Evolutionary conservation across 1,140 invertebrate genomes (phyloP).

Genomic region (Archivesica marissinica): DNA sequence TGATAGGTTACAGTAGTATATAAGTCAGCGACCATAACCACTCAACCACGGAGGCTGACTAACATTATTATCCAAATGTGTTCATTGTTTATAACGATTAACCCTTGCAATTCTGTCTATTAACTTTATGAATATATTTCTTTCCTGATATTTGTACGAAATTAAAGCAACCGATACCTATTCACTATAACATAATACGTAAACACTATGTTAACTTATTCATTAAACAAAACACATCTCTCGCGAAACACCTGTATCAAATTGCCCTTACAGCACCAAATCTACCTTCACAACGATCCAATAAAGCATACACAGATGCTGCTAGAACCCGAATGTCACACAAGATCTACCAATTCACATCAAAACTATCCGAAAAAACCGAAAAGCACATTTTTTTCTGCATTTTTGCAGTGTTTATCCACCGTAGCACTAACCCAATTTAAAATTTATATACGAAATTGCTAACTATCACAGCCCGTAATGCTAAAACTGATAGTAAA

Average conservation of each 20-base stretch:
- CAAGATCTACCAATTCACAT: not conserved
- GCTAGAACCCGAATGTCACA: not conserved
- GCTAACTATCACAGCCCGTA: not conserved
- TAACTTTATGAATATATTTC: too few species aligned
- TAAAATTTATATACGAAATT: slow-evolving; percentile 17
- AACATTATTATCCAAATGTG: too few species aligned
- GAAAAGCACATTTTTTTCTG: not conserved
- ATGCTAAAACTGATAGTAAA: slow-evolving; percentile 18
- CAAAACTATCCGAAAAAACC: not conserved
- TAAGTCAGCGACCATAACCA: too few species aligned
- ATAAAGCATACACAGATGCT: not conserved
- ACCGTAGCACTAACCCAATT: slow-evolving; percentile 6
- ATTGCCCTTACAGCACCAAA: not conserved
- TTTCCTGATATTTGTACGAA: too few species aligned
- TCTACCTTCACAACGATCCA: not conserved
- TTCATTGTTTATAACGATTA: too few species aligned
- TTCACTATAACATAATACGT: too few species aligned
- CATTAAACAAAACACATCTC: not conserved
- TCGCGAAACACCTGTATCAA: not conserved
- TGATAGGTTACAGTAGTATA: too few species aligned
- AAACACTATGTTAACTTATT: too few species aligned
- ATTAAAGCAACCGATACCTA: too few species aligned
- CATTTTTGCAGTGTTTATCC: not conserved
- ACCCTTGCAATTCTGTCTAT: too few species aligned
- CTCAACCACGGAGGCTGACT: too few species aligned